phyloP scores from a whole-genome alignment of 2,797 vertebrate species.

The Sus cebifrons region DNA sequence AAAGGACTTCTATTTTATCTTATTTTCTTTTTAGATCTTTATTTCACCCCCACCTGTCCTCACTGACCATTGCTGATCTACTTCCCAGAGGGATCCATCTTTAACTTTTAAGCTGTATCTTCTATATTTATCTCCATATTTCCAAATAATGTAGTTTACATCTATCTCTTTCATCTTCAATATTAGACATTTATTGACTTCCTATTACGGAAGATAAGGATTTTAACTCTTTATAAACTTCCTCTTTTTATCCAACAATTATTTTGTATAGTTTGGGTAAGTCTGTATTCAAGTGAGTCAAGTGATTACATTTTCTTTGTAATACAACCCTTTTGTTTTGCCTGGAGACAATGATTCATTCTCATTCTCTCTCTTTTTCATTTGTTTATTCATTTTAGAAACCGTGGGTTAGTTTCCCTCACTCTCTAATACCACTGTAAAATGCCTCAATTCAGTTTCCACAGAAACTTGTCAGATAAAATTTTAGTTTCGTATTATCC shows the following conservation, averaged over 20 bases:
- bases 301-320: background rate
- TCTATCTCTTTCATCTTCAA: background rate
- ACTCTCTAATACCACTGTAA: background rate
- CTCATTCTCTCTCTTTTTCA: background rate
- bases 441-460: background rate
- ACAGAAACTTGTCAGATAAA: background rate
- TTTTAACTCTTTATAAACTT: background rate
- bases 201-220: background rate
- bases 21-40: slow-evolving; percentile 1
- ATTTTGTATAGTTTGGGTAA: background rate
- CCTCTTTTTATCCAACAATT: background rate
- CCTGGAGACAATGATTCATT: background rate
- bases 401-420: background rate
- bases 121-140: background rate
- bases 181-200: slow-evolving; percentile 11
- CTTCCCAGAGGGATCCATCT: background rate
- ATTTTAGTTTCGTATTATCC: background rate
- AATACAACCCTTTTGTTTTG: background rate
- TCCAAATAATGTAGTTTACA: background rate
- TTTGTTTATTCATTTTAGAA: background rate
- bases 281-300: background rate
- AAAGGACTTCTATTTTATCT: background rate
- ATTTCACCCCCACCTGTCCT: background rate
- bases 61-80: background rate
- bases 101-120: background rate